Conservation (phyloP, 2,113 vertebrate species). For the Mormyrus lacerda region DNA sequence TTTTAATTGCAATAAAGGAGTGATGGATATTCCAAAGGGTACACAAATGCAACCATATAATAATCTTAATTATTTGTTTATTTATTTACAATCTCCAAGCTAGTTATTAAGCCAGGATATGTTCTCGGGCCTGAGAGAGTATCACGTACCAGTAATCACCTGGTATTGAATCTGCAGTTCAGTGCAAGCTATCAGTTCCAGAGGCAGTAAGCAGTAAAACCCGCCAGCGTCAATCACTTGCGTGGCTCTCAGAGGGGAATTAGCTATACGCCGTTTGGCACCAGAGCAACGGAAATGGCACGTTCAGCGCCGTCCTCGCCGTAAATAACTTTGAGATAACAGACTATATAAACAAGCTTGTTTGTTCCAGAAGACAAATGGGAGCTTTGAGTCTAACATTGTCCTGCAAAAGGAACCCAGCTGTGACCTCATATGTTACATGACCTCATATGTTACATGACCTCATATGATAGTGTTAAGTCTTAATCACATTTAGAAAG, state of each 20-base stretch:
- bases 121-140: not conserved
- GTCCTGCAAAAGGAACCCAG: not conserved
- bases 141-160: too few species aligned
- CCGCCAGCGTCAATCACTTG: not conserved
- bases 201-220: not conserved
- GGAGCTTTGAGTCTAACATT: not conserved
- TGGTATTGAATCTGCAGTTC: not conserved
- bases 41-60: not conserved
- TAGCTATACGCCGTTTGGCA: not conserved
- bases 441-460: constrained; percentile 2
- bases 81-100: not conserved
- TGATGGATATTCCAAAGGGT: not conserved
- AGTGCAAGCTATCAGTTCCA: not conserved
- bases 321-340: not conserved
- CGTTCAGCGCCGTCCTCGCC: not conserved
- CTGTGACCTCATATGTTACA: not conserved
- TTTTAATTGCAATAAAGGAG: not conserved
- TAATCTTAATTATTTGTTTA: not conserved
- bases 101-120: not conserved
- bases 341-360: constrained; percentile 8
- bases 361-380: constrained; percentile 12
- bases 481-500: not conserved
- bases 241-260: not conserved
- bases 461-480: not conserved
- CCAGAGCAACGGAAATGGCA: not conserved